A percentile compares a stretch with the other conserved stretches of the same genome.
Conservation (phyloP, 2,888 invertebrate genomes). For the Ctenicera cuprea region DNA sequence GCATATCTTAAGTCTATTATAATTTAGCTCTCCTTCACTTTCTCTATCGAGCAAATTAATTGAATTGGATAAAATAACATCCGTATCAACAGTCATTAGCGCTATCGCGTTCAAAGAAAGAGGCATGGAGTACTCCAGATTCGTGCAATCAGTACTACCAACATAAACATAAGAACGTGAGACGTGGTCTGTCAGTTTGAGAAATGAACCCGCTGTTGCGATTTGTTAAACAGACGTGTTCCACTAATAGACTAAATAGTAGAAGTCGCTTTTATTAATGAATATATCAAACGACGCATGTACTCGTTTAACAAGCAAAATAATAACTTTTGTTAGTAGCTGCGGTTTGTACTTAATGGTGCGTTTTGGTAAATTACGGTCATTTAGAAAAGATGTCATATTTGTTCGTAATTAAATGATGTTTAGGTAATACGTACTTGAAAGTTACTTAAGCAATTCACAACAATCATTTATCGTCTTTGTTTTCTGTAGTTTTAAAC, state of each 20-base stretch:
- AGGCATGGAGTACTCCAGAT: constrained; percentile 59
- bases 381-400: neutral
- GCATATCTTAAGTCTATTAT: constrained; percentile 32
- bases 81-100: constrained; percentile 68
- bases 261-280: constrained; percentile 51
- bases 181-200: constrained; percentile 65
- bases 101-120: constrained; percentile 64
- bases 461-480: neutral
- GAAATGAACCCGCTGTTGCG: constrained; percentile 62
- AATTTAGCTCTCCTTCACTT: constrained; percentile 52
- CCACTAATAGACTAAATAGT: constrained; percentile 65
- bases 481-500: no score
- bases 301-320: constrained; percentile 35
- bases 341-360: constrained; percentile 9
- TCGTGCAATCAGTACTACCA: constrained; percentile 64
- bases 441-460: neutral
- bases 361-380: constrained; percentile 12
- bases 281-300: constrained; percentile 39
- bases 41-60: constrained; percentile 67
- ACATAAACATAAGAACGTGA: constrained; percentile 66
- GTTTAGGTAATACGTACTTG: neutral
- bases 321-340: constrained; percentile 12
- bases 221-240: constrained; percentile 65
- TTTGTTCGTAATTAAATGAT: neutral
- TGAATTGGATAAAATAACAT: constrained; percentile 66